Base-by-base conservation (phyloP, 2,888 invertebrate species). In the Pogonocherus hispidulus region DNA sequence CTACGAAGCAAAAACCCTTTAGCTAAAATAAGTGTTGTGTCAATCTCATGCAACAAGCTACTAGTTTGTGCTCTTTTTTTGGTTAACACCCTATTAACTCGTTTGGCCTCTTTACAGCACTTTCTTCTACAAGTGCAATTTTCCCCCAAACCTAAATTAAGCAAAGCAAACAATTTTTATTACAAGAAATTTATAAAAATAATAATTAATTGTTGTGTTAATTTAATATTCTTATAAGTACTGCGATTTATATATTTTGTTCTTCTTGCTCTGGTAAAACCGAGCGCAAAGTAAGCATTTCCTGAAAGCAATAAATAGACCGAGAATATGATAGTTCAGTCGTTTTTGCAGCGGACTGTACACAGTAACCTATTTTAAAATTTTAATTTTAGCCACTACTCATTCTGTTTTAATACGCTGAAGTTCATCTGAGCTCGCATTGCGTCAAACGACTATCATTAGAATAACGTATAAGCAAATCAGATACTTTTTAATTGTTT, bases 31-130 rank as follows among this genome's bases (percentile, higher is more conserved):
- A 89, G 86, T 75, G 88, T 87, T 73, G 86, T 87, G 86, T 91
- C 90, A 83, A 91, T 91, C 86, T 91, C 91, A 84, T 88, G 88
- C 83, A 91, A 88, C 74, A 91, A 86, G 73, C 84, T 84, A 54
- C 78, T 77, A 59, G 76, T 72, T 59, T 77, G 71, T 59, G 70
- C 75, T 65, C 82, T 78, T 70, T 85, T 85, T 79, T 79, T 84
- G 69, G 81, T 81, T 54, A 86, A 79, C 52, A 76, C 82, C 68
- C 81, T 83, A 76, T 79, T 75, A 68, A 85, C 80, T 72, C 84
- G 81, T 66, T 78, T 79, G 22, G 85, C 84, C 54, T 85, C 83
- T 75, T 81, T 84, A 71, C 79, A 78, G 64, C 76, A 75, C 66
- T 76, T 80, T 69, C 76, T 77, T 54, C 71, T 72, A 69, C 79